Evolutionary conservation across 2,888 invertebrate genomes (phyloP).

Genomic region (Pseudococcus jackbeardsleyi): DNA sequence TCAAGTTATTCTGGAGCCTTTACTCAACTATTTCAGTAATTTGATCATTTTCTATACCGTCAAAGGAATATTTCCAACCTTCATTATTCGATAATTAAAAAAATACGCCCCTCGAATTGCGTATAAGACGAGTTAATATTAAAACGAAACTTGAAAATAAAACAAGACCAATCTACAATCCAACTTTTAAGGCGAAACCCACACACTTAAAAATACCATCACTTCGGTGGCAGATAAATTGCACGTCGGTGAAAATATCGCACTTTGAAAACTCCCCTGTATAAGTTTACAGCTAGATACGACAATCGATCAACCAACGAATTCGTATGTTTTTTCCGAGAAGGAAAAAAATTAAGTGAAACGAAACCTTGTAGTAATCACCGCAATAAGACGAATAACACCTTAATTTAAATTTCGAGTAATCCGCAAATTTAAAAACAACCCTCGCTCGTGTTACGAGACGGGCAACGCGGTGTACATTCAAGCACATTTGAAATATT

Average conservation of each 20-base stretch:
- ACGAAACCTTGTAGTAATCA: conserved; percentile 10
- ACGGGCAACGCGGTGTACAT: not conserved
- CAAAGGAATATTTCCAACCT: too few relatives aligned
- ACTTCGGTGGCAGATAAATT: not conserved
- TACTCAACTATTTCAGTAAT: too few relatives aligned
- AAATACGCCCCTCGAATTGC: too few relatives aligned
- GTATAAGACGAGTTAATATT: too few relatives aligned
- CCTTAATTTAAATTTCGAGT: conserved; percentile 45
- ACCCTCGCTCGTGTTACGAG: not conserved
- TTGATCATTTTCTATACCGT: too few relatives aligned
- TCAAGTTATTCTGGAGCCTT: too few relatives aligned
- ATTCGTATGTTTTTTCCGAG: not conserved
- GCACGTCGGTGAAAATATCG: not conserved
- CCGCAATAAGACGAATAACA: conserved; percentile 14
- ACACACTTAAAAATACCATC: too few relatives aligned
- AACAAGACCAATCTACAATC: too few relatives aligned
- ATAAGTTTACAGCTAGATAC: not conserved
- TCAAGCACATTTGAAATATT: conserved; percentile 41
- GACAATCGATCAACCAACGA: not conserved
- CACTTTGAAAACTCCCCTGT: not conserved
- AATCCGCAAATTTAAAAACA: conserved; percentile 45
- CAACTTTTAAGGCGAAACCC: too few relatives aligned
- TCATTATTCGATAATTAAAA: too few relatives aligned
- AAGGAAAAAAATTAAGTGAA: not conserved
- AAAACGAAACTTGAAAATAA: too few relatives aligned